phyloP scores from a whole-genome alignment of 2,113 vertebrate species.

The Uropsilus gracilis region DNA sequence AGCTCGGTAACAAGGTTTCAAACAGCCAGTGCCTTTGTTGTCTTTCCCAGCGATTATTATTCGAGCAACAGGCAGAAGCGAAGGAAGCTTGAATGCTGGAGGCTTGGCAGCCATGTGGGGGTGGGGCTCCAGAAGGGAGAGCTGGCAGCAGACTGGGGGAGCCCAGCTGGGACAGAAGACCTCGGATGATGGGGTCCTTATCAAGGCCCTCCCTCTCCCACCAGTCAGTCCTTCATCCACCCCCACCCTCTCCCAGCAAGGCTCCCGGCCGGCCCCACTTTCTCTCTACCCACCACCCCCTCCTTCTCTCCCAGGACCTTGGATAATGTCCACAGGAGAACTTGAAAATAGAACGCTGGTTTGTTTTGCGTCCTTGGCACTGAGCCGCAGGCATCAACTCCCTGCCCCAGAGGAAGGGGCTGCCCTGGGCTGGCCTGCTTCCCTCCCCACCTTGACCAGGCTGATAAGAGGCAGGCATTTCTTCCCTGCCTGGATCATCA shows the following conservation, averaged over 20 bases:
- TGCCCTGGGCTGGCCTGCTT: neutral
- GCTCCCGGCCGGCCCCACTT: neutral
- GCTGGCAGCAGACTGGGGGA: neutral
- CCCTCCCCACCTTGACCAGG: slow-evolving; percentile 51
- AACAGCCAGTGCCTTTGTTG: slow-evolving; percentile 66
- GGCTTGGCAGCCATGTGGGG: slow-evolving; percentile 23
- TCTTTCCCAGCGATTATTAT: slow-evolving; percentile 67
- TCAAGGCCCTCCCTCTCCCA: neutral
- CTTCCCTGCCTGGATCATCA: neutral
- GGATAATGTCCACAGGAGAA: slow-evolving; percentile 72
- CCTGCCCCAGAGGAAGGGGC: slow-evolving; percentile 68
- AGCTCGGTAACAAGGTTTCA: slow-evolving; percentile 55
- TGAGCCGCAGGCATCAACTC: slow-evolving; percentile 57
- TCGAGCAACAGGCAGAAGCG: slow-evolving; percentile 60
- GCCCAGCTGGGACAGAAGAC: neutral
- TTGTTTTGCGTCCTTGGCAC: slow-evolving; percentile 80
- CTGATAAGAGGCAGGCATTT: slow-evolving; percentile 57
- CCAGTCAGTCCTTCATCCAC: neutral
- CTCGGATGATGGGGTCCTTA: slow-evolving; percentile 16
- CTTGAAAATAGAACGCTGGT: slow-evolving; percentile 75
- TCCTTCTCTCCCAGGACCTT: slow-evolving; percentile 75
- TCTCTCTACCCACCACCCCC: neutral
- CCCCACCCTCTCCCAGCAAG: neutral
- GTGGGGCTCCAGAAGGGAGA: slow-evolving; percentile 21
- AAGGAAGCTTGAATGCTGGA: slow-evolving; percentile 45